phyloP scores from a whole-genome alignment of 2,888 invertebrate species.

The Melieria crassipennis region DNA sequence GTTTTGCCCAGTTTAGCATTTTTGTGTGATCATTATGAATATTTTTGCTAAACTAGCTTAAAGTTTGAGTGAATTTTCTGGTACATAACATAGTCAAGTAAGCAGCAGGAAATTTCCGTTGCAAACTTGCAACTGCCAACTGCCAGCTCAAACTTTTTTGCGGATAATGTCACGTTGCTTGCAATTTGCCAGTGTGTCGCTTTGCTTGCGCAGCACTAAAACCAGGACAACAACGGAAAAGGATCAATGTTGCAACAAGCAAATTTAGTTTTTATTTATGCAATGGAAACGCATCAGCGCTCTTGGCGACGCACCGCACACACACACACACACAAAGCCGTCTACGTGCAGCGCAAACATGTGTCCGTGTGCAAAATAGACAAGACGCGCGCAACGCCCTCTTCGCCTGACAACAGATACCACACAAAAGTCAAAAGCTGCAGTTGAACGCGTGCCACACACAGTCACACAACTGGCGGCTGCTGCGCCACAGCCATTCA shows the following conservation, averaged over 20 bases:
- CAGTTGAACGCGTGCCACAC: slow-evolving; percentile 15
- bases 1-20: no score
- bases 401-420: neutral
- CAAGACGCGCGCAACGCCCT: neutral
- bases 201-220: neutral
- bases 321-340: neutral
- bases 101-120: no score
- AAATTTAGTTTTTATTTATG: slow-evolving; percentile 16
- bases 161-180: slow-evolving; percentile 33
- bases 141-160: slow-evolving; percentile 28
- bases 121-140: no score
- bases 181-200: slow-evolving; percentile 1
- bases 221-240: slow-evolving; percentile 22
- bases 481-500: neutral
- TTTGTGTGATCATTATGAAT: no score
- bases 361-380: neutral
- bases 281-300: slow-evolving; percentile 28
- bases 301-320: slow-evolving; percentile 20
- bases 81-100: no score
- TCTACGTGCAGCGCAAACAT: neutral
- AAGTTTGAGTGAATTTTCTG: no score
- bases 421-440: neutral
- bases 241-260: slow-evolving; percentile 29
- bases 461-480: slow-evolving; percentile 13
- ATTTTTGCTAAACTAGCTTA: no score